phyloP scores from a whole-genome alignment of 2,113 vertebrate species.

The Prunella fulvescens region DNA sequence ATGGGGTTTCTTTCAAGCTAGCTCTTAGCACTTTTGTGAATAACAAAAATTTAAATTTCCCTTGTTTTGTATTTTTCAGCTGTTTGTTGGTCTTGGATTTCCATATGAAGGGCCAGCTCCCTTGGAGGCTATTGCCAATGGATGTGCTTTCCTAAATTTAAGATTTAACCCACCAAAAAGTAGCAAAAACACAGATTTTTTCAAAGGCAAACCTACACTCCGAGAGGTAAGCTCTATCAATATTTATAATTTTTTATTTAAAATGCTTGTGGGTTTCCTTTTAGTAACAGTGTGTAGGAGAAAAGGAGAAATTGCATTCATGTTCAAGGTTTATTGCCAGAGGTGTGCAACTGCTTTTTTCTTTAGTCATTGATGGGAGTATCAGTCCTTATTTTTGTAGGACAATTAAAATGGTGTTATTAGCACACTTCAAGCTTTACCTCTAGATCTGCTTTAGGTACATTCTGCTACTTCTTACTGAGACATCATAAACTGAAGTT shows the following conservation, averaged over 20 bases:
- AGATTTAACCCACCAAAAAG: slow-evolving; percentile 94
- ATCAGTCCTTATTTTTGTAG: neutral
- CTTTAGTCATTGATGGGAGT: neutral
- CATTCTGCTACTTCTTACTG: neutral
- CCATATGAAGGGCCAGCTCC: slow-evolving; percentile 97
- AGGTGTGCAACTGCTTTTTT: neutral
- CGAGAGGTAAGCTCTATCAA: slow-evolving; percentile 83
- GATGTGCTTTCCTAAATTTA: slow-evolving; percentile 94
- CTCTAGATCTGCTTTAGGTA: neutral
- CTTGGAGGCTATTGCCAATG: slow-evolving; percentile 95
- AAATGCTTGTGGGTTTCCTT: neutral
- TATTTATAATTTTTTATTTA: neutral
- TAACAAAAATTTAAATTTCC: neutral
- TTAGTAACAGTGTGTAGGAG: neutral
- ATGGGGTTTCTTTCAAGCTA: neutral
- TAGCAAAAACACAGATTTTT: slow-evolving; percentile 99
- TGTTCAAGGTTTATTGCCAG: neutral
- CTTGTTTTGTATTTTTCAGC: slow-evolving; percentile 71
- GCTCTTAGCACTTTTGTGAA: neutral
- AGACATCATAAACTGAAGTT: neutral
- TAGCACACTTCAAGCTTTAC: neutral
- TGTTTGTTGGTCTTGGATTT: slow-evolving; percentile 97
- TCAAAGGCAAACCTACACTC: slow-evolving; percentile 96
- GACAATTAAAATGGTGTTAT: neutral
- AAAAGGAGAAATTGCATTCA: neutral